Evolutionary conservation across 1,140 invertebrate species (phyloP), one percentile per base, ranked within the genome.

Genomic region (Melanaphis sacchari): DNA sequence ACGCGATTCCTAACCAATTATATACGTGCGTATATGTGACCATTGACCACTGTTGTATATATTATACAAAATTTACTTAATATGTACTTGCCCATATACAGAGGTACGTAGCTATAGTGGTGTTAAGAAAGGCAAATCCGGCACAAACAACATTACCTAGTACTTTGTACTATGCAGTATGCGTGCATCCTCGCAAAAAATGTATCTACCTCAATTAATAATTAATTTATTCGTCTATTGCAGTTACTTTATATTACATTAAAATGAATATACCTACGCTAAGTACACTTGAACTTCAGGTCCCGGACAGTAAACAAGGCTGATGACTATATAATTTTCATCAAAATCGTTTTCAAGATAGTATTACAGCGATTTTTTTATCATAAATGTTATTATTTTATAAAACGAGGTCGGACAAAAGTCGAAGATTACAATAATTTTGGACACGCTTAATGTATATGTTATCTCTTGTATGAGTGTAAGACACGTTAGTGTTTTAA

Each of bases 1-100:
- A 90, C 90, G 59, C 90, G 59, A 91, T 91, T 91, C 18, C 81
- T 7, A 9, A 38, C 81, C 81, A 82, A 82, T 82, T 82, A 82
- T 82, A 8, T 81, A 38, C 38, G 81, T 24, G 38, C 81, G 26
- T 31, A 31, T 31, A 31, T 59, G 9, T 31, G 59, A 66, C 59
- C 59, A 66, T 66, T 66, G 59, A 66, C 59, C 59, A 66, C 31
- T 1, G 15, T 31, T 31, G 59, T 66, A n/a, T 15, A 31, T 59
- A 59, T 31, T 76, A 76, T n/a, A 2, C 36, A 15, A 76, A 18
- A 76, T n/a, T 15, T 76, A 76, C 31, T 76, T n/a, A n/a, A n/a
- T n/a, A n/a, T n/a, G 31, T n/a, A 66, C 31, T 21, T 66, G 31
- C 15, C 59, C 31, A n/a, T 66, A 15, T 66, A 66, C n/a, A 66